Percentiles rank a stretch among this genome's conserved stretches.
phyloP scores from a whole-genome alignment of 2,797 vertebrate genomes.

The Chelon labrosus region DNA sequence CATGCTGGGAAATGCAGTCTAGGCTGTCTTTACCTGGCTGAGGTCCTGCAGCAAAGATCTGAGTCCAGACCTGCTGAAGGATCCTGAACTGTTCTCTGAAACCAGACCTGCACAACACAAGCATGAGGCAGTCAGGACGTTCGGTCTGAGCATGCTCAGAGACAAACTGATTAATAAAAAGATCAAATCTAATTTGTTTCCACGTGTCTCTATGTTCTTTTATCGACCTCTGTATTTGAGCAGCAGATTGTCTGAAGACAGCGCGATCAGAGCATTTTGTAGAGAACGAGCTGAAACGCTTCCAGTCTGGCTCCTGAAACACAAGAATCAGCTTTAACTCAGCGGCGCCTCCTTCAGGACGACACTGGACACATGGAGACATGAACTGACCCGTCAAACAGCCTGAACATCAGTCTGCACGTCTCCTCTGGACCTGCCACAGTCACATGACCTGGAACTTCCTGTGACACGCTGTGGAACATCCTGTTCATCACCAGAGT shows the following conservation, averaged over 20 bases:
- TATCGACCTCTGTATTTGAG: slow-evolving; percentile 84
- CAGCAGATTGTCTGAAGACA: slow-evolving; percentile 85
- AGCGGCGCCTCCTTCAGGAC: no score
- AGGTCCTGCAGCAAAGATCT: slow-evolving; percentile 86
- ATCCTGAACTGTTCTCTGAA: slow-evolving; percentile 67
- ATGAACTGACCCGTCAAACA: slow-evolving; percentile 84
- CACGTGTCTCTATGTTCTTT: no score
- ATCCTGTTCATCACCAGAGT: slow-evolving; percentile 77
- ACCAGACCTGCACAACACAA: slow-evolving; percentile 82
- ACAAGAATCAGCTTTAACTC: background rate
- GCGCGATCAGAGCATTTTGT: slow-evolving; percentile 81
- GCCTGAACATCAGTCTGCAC: slow-evolving; percentile 74
- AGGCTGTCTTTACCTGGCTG: slow-evolving; percentile 80
- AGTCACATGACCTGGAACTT: slow-evolving; percentile 70
- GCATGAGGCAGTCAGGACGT: background rate
- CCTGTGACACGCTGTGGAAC: slow-evolving; percentile 76
- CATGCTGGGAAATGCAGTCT: slow-evolving; percentile 45
- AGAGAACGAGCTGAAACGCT: slow-evolving; percentile 77
- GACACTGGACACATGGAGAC: background rate
- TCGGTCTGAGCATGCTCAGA: no score
- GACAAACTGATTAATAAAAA: no score
- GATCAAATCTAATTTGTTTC: no score
- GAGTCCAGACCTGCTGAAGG: slow-evolving; percentile 81
- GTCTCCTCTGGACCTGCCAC: slow-evolving; percentile 76
- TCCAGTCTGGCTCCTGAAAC: slow-evolving; percentile 70